Evolutionary conservation across 2,888 invertebrate genomes (phyloP), one percentile per base, ranked within the genome.

Genomic region (Mantis religiosa): DNA sequence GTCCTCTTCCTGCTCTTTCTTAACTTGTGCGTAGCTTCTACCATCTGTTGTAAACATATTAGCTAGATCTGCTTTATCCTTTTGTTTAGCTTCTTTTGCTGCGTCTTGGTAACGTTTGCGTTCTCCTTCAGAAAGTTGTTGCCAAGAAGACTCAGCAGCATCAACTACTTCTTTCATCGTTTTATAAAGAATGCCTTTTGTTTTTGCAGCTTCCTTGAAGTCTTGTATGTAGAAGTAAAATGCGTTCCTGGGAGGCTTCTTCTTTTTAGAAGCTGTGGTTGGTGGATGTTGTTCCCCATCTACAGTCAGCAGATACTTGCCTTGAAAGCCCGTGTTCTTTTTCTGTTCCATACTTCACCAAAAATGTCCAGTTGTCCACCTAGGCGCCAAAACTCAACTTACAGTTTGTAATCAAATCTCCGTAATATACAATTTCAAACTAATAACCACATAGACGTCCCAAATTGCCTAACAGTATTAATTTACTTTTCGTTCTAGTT

Each of bases 171-270:
- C 89, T 27, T 87, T 87, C 54, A 88, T 30, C 28, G 89, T 89
- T 47, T 86, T 89, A 87, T 89, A 89, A 20, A 7, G 54, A 28
- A 41, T 34, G 3, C 90, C 90, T 87, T 89, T 83, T n/a, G 54
- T 25, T 84, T 89, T 89, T 14, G 86, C 30, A n/a, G 85, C 41
- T 2, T 54, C 30, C 82, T 83, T 89, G 85, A 89, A 87, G 15
- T 89, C 88, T n/a, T 88, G 28, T 89, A 90, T 89, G 28, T 88
- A 89, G 27, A 86, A 89, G 25, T 84, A 90, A 54, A 89, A 90
- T 7, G 89, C 89, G 71, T 89, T 89, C 82, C 89, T 89, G 1
- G 89, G 88, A 8, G 25, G 3, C 47, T 89, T 89, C 34, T 89
- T 89, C 54, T 86, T 89, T 83, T 85, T 89, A 8, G 15, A 25